Percentiles rank a stretch among this genome's conserved stretches.
phyloP scores from a whole-genome alignment of 2,113 vertebrate genomes.

The Oriolus oriolus region DNA sequence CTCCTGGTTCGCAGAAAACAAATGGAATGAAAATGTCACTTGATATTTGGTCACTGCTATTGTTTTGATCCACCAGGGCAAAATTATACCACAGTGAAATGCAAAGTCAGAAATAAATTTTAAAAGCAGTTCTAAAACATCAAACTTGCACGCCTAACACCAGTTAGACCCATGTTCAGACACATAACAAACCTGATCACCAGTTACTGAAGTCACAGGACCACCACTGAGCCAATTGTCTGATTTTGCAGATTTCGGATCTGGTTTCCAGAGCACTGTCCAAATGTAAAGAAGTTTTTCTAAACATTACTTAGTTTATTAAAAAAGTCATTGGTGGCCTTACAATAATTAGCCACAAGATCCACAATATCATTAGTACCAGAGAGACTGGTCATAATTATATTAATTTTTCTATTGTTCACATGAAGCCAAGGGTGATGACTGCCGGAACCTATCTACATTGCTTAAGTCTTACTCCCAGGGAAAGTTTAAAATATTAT shows the following conservation, averaged over 20 bases:
- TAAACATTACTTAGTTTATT: background rate
- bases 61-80: background rate
- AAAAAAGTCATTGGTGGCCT: background rate
- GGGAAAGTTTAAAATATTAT: background rate
- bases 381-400: background rate
- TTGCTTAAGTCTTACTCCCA: background rate
- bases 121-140: background rate
- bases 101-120: background rate
- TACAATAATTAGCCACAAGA: background rate
- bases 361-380: background rate
- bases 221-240: background rate
- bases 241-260: background rate
- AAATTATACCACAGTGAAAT: background rate
- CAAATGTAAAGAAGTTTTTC: background rate
- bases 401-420: background rate
- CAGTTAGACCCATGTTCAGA: background rate
- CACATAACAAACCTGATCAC: background rate
- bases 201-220: background rate
- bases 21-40: background rate
- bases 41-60: background rate
- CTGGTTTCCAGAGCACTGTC: background rate
- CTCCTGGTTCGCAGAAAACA: background rate
- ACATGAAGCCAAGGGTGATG: background rate
- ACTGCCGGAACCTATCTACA: background rate
- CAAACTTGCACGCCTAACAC: background rate